phyloP scores from a whole-genome alignment of 2,888 invertebrate genomes.

The Synergus laeviventris region DNA sequence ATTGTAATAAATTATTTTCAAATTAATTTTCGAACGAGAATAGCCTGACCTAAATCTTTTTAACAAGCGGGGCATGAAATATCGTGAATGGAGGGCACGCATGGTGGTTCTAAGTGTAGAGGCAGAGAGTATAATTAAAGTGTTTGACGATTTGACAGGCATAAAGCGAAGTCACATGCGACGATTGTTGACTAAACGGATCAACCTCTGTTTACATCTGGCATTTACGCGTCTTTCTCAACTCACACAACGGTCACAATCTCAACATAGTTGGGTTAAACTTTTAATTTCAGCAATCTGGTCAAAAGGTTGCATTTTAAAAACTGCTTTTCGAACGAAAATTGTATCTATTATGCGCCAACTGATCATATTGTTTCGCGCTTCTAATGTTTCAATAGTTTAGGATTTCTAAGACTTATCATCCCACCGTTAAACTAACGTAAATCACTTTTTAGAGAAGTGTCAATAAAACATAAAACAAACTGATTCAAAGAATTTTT shows the following conservation, averaged over 20 bases:
- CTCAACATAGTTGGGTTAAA: neutral
- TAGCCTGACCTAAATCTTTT: conserved; percentile 25
- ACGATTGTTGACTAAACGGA: conserved; percentile 60
- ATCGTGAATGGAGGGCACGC: conserved; percentile 53
- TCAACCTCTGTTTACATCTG: conserved; percentile 62
- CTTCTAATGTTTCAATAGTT: too few species aligned
- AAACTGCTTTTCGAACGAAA: neutral
- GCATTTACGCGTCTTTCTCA: conserved; percentile 53
- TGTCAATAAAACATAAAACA: neutral
- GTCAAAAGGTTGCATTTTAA: neutral
- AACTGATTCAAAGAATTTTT: neutral
- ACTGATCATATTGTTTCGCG: neutral
- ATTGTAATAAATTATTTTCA: neutral
- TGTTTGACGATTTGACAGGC: conserved; percentile 67
- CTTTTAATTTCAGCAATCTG: neutral
- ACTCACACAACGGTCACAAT: conserved; percentile 21
- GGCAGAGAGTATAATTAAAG: conserved; percentile 64
- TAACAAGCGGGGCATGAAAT: conserved; percentile 41
- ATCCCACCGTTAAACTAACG: too few species aligned
- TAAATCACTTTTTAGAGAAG: neutral
- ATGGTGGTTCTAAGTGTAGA: conserved; percentile 63
- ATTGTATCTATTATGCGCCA: neutral
- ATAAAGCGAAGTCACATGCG: conserved; percentile 66
- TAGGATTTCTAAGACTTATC: too few species aligned
- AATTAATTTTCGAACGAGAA: conserved; percentile 15